phyloP scores from a whole-genome alignment of 2,797 vertebrate species.

The Tauraco hartlaubi region DNA sequence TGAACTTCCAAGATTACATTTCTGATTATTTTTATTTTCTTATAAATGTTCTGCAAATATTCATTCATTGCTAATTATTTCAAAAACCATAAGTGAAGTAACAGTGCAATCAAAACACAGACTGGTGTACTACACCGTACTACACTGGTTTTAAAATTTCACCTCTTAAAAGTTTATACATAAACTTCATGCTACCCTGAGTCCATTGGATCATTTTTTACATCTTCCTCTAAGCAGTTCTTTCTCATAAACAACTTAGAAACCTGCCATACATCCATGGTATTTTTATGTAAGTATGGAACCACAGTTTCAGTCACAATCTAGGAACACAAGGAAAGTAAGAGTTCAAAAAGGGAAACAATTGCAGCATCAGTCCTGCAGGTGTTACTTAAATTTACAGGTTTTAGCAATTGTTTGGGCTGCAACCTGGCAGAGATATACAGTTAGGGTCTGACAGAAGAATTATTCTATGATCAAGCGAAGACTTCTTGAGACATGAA shows the following conservation, averaged over 20 bases:
- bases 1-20: background rate
- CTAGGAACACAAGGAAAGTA: background rate
- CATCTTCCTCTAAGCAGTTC: background rate
- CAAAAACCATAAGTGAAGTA: background rate
- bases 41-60: background rate
- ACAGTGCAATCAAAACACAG: background rate
- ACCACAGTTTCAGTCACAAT: background rate
- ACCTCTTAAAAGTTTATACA: background rate
- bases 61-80: background rate
- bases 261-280: background rate
- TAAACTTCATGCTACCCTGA: background rate
- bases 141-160: background rate
- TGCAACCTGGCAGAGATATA: background rate
- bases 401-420: background rate
- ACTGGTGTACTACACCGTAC: fast-evolving
- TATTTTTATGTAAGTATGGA: background rate
- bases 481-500: background rate
- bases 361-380: background rate
- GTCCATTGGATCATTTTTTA: background rate
- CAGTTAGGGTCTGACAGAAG: background rate
- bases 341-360: background rate
- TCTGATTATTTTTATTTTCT: background rate
- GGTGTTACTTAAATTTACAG: background rate
- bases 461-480: background rate
- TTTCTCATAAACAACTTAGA: background rate